Base-by-base conservation (phyloP, 1,140 invertebrate species). In the Drosophila nannoptera region DNA sequence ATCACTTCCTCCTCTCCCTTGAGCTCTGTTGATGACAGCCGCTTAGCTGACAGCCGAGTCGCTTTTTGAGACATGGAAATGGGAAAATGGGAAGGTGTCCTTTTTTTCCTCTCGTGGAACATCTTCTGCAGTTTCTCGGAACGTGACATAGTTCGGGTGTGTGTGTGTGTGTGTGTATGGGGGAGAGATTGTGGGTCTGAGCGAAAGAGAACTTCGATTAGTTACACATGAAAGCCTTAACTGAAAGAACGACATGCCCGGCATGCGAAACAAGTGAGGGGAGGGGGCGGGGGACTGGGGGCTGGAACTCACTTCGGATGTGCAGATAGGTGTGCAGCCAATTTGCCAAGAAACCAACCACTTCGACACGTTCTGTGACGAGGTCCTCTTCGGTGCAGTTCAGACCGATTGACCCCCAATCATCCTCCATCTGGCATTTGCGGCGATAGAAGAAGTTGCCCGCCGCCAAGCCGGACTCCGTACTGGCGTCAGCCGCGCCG, bases 311-410 rank as follows among this genome's bases (percentile, higher is more conserved):
- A 87, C 83, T 80, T 78, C 66, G 69, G 29, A 87, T 81, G 45
- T 84, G 68, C 35, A 76, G 59, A 66, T 78, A 84, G 64, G 73
- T 70, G 67, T 73, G 45, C 40, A 84, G 66, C 83, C 83, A 87
- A 75, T 87, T 82, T 61, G 69, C 63, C 49, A 87, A 68, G 67
- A 87, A 87, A 52, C 83, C 83, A 78, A 87, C 61, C 46, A 84
- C 80, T 62, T 81, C 60, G 52, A 84, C 77, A 63, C 69, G 74
- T 66, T 87, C 80, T 29, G 49, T 64, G 43, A 68, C 66, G 11
- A 69, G 70, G 60, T 84, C 72, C 48, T 76, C 72, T 5, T 75
- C 69, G 35, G 77, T 81, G 52, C 80, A 84, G 65, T 84, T 84
- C 40, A 81, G 46, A 42, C 80, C 73, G 49, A 75, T 81, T 46